These are phyloP conservation scores for Polydrusus pterygomalis DNA, from an alignment of 2,888 invertebrate species.

Conservation along the genomic window DNA sequence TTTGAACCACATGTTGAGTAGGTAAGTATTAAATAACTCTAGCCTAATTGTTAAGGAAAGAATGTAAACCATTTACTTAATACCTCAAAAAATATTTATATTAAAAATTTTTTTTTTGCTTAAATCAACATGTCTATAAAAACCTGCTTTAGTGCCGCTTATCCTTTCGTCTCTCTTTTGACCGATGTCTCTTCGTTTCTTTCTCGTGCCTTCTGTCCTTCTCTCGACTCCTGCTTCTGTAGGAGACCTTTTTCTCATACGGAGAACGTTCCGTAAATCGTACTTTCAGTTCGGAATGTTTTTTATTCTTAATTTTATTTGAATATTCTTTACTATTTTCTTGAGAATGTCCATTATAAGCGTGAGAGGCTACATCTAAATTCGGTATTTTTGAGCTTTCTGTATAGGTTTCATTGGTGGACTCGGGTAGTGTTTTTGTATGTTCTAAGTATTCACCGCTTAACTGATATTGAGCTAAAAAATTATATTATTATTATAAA, in stretches of 20 bases:
- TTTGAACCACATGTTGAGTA: too few relatives aligned
- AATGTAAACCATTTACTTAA: not conserved
- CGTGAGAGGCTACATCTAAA: not conserved
- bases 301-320: not conserved
- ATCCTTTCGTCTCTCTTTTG: conserved; percentile 28
- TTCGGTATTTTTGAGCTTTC: conserved; percentile 8
- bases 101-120: not conserved
- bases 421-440: not conserved
- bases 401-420: conserved; percentile 1
- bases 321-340: not conserved
- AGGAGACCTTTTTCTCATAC: not conserved
- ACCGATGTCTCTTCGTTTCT: conserved; percentile 20
- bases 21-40: too few relatives aligned
- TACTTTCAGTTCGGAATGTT: conserved; percentile 17
- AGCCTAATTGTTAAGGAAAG: not conserved
- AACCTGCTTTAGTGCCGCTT: conserved; percentile 13
- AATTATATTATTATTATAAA: too few relatives aligned
- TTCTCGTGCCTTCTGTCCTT: conserved; percentile 24
- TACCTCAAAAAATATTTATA: conserved; percentile 24
- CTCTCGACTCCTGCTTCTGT: conserved; percentile 12
- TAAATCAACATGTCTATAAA: conserved; percentile 6
- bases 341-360: conserved; percentile 25
- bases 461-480: conserved; percentile 26
- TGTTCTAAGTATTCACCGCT: conserved; percentile 4
- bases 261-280: conserved; percentile 2